Percentiles rank a stretch among this genome's conserved stretches.
Conservation (phyloP, 2,113 vertebrate species). For the Dromas ardeola region DNA sequence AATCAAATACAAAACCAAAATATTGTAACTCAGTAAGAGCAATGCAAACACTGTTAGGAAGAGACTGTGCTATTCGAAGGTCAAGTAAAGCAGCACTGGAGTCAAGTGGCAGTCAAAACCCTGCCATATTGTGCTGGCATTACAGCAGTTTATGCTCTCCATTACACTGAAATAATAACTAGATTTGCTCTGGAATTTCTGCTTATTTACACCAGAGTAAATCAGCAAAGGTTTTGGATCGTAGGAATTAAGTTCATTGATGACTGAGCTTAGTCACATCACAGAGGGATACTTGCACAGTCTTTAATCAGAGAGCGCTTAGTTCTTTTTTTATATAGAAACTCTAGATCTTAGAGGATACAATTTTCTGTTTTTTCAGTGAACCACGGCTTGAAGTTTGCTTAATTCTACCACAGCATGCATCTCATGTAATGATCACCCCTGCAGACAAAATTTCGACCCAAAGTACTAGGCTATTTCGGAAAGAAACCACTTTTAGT, state of each 20-base stretch:
- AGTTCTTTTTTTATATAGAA: neutral
- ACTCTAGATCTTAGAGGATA: neutral
- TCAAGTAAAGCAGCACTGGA: neutral
- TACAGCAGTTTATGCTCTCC: neutral
- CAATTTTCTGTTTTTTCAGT: constrained; percentile 23
- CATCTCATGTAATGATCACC: constrained; percentile 15
- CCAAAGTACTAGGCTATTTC: neutral
- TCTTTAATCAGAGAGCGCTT: constrained; percentile 21
- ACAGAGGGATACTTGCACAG: neutral
- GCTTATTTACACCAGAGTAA: constrained; percentile 13
- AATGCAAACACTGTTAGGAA: neutral
- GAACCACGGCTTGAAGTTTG: constrained; percentile 6
- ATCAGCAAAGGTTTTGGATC: neutral
- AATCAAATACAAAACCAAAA: neutral
- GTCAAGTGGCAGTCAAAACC: neutral
- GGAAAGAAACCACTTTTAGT: constrained; percentile 23
- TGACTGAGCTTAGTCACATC: constrained; percentile 20
- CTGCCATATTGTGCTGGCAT: neutral
- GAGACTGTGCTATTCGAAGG: neutral
- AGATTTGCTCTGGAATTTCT: neutral
- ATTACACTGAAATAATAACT: neutral
- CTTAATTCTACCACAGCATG: constrained; percentile 40
- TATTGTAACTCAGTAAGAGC: neutral
- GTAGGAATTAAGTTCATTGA: neutral
- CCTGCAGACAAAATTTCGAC: constrained; percentile 23